These are phyloP conservation scores for Muscicapa adusta DNA, from an alignment of 2,113 vertebrate genomes.

Conservation along the genomic window DNA sequence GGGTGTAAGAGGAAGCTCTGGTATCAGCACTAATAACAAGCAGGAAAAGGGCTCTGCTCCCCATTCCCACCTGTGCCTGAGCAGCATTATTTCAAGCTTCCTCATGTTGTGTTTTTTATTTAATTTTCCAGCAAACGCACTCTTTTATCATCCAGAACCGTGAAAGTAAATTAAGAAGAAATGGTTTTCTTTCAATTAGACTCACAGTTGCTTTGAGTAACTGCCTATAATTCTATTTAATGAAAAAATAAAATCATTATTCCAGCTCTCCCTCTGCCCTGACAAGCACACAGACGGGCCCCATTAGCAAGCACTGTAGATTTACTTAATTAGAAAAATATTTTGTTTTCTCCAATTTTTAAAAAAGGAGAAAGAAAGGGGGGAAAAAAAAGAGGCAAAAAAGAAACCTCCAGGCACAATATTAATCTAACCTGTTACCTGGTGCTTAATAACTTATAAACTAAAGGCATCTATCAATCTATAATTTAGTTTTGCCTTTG, in stretches of 20 bases:
- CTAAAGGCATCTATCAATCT: conserved; percentile 59
- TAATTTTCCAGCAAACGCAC: conserved; percentile 74
- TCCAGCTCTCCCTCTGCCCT: conserved; percentile 71
- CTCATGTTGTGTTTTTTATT: conserved; percentile 75
- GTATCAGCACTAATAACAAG: background rate
- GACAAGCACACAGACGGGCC: conserved; percentile 74
- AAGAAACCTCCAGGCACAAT: conserved; percentile 71
- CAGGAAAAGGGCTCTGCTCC: background rate
- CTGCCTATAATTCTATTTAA: conserved; percentile 87
- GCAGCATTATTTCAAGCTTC: conserved; percentile 1
- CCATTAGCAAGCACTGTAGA: conserved; percentile 76
- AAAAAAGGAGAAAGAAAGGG: background rate
- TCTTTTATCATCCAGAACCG: conserved; percentile 83
- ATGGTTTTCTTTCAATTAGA: conserved; percentile 87
- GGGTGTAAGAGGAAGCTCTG: background rate
- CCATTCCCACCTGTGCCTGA: conserved; percentile 44
- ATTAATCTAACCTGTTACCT: conserved; percentile 81
- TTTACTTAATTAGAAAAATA: conserved; percentile 87
- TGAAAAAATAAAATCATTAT: conserved; percentile 86
- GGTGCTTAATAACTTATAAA: conserved; percentile 71
- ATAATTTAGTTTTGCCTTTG: conserved; percentile 47
- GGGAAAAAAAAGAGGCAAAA: background rate
- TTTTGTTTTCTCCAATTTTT: conserved; percentile 78
- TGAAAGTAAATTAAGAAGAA: conserved; percentile 86
- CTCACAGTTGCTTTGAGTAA: conserved; percentile 80